Evolutionary conservation across 1,140 invertebrate genomes (phyloP), one percentile per base, ranked within the genome.

Genomic region (Eueides isabella): DNA sequence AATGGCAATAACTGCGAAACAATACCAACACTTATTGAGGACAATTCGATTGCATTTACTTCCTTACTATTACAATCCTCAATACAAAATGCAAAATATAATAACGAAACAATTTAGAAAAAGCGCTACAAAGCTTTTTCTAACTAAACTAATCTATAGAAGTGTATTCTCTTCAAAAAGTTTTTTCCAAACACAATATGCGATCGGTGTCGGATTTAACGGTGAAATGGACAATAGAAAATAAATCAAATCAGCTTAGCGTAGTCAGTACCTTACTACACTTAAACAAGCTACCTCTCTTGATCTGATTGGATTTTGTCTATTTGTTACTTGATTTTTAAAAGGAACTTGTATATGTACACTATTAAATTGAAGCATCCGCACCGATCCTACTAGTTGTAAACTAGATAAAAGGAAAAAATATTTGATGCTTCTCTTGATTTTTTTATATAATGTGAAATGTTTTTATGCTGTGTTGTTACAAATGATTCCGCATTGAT

Each of bases 1-100:
- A 91, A 91, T 91, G 83, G 87, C 86, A 91, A 92, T 92, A 92
- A 88, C 89, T 80, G 69, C 82, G 87, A 91, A 92, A 91, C 87
- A 87, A 88, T 91, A 84, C 84, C 84, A 79, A 79, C 82, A 81
- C 86, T 85, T 87, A 88, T 88, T 81, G 79, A 84, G 74, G 69
- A 67, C 63, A 75, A 75, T 85, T 84, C 75, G 75, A 83, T 84
- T 83, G 80, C 77, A 82, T 69, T 81, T 38, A 48, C 62, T 11
- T 38, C 1, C 64, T 66, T 12, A 66, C 1, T 38, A 11, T 26
- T 26, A 55, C 23, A 55, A 55, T 23, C 19, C 19, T 1, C 19
- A 55, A 26, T n/a, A 12, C 48, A 55, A 55, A 26, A 55, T 55
- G 48, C 48, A 55, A 26, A 55, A 5, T n/a, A 19, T 55, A 26